A percentile compares a stretch with the other conserved stretches of the same genome.
These are phyloP conservation scores for Mechanitis messenoides DNA, from an alignment of 2,888 invertebrate genomes.

Conservation along the genomic window DNA sequence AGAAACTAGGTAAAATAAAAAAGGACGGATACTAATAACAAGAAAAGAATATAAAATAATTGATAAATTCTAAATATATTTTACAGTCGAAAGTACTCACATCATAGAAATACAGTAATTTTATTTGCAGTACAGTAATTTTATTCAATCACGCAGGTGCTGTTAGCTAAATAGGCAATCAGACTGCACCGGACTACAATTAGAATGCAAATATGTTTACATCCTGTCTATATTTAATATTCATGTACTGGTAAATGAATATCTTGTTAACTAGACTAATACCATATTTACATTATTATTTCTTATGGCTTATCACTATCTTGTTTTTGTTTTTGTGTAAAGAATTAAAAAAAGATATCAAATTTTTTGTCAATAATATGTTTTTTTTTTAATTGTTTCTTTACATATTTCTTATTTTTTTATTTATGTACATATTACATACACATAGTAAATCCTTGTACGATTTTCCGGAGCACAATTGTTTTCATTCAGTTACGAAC, in stretches of 20 bases:
- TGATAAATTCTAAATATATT: no score
- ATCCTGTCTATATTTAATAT: neutral
- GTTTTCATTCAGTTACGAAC: neutral
- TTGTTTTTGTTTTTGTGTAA: no score
- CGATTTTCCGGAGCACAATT: neutral
- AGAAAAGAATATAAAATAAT: no score
- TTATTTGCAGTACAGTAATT: neutral
- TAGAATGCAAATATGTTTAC: neutral
- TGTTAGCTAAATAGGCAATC: neutral
- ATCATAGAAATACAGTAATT: neutral
- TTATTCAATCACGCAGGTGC: constrained; percentile 1
- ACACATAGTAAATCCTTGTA: neutral
- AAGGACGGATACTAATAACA: no score
- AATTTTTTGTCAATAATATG: no score
- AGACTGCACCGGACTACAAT: neutral
- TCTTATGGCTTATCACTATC: no score
- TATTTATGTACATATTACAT: no score
- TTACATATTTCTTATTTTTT: no score
- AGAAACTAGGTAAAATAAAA: no score
- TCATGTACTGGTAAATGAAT: neutral
- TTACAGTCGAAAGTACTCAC: neutral
- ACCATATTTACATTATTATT: no score
- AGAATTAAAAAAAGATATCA: no score
- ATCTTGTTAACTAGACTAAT: neutral
- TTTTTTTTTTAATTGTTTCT: no score